These are phyloP conservation scores for Furnarius figulus DNA, from an alignment of 2,113 vertebrate genomes.

Conservation along the genomic window DNA sequence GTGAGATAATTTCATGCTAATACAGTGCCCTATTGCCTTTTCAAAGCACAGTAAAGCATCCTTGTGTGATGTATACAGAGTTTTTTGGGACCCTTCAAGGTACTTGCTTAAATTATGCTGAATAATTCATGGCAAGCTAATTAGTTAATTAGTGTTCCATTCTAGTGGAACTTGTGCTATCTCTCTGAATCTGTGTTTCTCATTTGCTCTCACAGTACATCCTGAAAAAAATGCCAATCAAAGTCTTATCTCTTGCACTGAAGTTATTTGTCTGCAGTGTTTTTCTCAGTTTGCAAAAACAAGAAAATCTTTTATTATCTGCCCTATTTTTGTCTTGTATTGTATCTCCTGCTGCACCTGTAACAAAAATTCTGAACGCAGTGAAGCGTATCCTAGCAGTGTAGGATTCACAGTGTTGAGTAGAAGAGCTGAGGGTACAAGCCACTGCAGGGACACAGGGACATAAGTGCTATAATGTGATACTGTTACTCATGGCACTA, in stretches of 20 bases:
- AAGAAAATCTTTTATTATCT: neutral
- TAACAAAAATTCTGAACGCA: neutral
- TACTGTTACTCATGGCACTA: neutral
- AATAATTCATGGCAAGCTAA: constrained; percentile 1
- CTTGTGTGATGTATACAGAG: neutral
- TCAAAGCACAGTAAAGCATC: neutral
- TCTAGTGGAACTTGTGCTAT: neutral
- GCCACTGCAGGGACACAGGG: neutral
- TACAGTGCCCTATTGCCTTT: neutral
- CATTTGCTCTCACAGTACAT: neutral
- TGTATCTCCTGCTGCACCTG: neutral
- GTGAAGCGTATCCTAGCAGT: neutral
- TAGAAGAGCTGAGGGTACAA: rapidly evolving
- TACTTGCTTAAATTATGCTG: neutral
- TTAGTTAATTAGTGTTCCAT: neutral
- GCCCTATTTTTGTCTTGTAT: neutral
- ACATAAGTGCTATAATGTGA: neutral
- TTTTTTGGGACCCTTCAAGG: neutral
- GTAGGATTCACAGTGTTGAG: neutral
- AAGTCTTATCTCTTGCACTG: neutral
- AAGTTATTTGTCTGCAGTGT: neutral
- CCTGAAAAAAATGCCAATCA: neutral
- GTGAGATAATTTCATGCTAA: neutral
- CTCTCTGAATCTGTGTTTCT: neutral
- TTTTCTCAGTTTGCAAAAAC: neutral